Evolutionary conservation across 1,140 invertebrate genomes (phyloP).

Genomic region (Sycophila sp.): DNA sequence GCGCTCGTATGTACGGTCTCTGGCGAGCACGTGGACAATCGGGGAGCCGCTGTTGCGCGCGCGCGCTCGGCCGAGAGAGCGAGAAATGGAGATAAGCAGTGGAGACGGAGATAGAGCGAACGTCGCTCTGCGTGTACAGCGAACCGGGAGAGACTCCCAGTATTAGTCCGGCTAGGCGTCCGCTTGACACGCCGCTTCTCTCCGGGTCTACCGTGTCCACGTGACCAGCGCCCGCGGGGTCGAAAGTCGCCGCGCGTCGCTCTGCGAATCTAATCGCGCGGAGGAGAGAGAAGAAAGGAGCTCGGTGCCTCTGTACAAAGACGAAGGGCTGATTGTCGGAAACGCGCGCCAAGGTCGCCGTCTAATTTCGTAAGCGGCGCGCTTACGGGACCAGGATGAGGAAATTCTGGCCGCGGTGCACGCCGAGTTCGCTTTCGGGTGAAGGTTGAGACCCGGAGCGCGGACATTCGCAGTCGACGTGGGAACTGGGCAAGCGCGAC

Average conservation of each 20-base stretch:
- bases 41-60: not conserved
- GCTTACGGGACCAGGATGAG: not conserved
- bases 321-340: too few relatives aligned
- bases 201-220: not conserved
- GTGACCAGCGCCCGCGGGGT: not conserved
- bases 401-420: constrained; percentile 5
- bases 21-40: not conserved
- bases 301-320: too few relatives aligned
- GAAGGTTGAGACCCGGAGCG: not conserved
- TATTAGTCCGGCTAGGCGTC: constrained; percentile 51
- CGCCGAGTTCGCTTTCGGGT: too few relatives aligned
- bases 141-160: constrained; percentile 46
- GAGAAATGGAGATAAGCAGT: not conserved
- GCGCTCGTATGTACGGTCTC: too few relatives aligned
- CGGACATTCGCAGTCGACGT: not conserved
- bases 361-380: not conserved
- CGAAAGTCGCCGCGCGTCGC: not conserved
- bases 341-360: constrained; percentile 3
- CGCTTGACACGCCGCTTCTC: constrained; percentile 22
- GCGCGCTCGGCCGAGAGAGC: not conserved
- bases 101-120: constrained; percentile 1
- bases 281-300: too few relatives aligned
- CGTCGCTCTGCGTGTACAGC: not conserved
- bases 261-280: not conserved
- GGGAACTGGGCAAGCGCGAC: not conserved